phyloP scores from a whole-genome alignment of 2,113 vertebrate genomes.

The Paramormyrops kingsleyae region DNA sequence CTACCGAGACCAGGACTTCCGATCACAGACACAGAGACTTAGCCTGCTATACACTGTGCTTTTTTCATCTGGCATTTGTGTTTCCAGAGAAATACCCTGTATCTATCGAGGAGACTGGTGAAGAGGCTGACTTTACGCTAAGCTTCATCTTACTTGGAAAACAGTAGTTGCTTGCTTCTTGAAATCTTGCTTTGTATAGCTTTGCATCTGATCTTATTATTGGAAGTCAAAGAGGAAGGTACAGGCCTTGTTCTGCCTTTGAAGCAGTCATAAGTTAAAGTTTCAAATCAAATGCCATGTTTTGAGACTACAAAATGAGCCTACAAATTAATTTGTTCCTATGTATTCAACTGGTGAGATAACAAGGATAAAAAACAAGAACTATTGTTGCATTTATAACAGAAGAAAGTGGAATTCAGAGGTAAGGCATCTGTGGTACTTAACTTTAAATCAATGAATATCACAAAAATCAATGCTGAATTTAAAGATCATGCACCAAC shows the following conservation, averaged over 20 bases:
- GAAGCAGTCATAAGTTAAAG: conserved; percentile 53
- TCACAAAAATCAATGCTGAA: not conserved
- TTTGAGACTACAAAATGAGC: conserved; percentile 53
- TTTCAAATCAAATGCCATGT: conserved; percentile 69
- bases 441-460: not conserved
- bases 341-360: conserved; percentile 44
- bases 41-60: not conserved
- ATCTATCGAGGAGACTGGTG: not conserved
- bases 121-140: not conserved
- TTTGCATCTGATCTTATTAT: not conserved
- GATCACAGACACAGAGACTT: no score
- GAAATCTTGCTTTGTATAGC: not conserved
- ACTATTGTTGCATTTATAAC: not conserved
- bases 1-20: not conserved
- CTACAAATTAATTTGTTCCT: conserved; percentile 60
- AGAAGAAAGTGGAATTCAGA: not conserved
- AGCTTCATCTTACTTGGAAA: not conserved
- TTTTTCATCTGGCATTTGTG: not conserved
- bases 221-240: not conserved
- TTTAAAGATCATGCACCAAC: not conserved
- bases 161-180: not conserved
- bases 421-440: not conserved
- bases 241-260: not conserved
- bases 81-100: not conserved
- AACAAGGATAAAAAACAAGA: conserved; percentile 28